Base-by-base conservation (phyloP, 92 coral and sea anemone genomes). In the Siderastrea siderea region DNA sequence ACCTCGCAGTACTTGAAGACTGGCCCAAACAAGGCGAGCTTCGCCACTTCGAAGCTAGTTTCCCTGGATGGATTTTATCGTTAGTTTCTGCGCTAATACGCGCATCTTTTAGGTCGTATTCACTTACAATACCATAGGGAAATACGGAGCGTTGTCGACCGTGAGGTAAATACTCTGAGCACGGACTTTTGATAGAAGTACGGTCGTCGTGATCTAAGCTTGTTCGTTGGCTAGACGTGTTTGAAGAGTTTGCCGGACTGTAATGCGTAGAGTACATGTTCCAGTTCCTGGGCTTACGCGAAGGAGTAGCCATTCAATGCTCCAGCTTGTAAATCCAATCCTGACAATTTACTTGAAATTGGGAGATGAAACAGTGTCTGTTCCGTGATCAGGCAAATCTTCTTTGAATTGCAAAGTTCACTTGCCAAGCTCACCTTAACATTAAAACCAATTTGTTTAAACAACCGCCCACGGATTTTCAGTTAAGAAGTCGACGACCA, bases 81-180 rank as follows among this genome's bases (percentile, higher is more conserved):
- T n/a, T 51, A 14, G 26, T 84, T 61, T 73, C 73, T 10, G 69
- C 19, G 5, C 51, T 50, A 12, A 12, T 26, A 19, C 60, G 58
- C 69, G 44, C 1, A 43, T 84, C 70, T 15, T 84, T 84, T 10
- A 62, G 62, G 63, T 74, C 80, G 11, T 7, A 50, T 6, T 74
- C 87, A 14, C 87, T 84, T 3, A 84, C 87, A 38, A 84, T 84
- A 6, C 87, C 87, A 53, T 46, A 43, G 13, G 87, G 87, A 53
- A 84, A 84, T 5, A 73, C 71, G 10, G 80, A 59, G 15, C 87
- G 61, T 52, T 74, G 72, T 43, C 87, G 87, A 11, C 81, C 73
- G 64, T 74, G 73, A 0, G 81, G 19, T n/a, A 63, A 10, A 60
- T 2, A 7, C n/a, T 26, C 81, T 48, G 62, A 51, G 59, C n/a